These are phyloP conservation scores for Brachyhypopomus gauderio DNA, from an alignment of 2,113 vertebrate genomes.

Conservation along the genomic window DNA sequence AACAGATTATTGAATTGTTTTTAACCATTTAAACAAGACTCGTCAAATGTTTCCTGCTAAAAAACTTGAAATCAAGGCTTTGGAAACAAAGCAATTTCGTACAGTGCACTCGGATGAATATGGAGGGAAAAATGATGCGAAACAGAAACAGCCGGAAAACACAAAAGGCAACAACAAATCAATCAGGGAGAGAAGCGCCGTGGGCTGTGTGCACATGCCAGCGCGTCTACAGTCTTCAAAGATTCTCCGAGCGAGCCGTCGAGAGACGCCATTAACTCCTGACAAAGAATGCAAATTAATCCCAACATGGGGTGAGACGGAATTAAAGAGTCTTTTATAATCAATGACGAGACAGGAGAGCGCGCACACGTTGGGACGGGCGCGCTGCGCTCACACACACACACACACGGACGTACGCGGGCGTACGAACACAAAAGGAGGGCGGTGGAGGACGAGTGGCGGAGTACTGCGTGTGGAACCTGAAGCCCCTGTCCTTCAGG, in stretches of 20 bases:
- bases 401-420: conserved; percentile 1
- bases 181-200: conserved; percentile 87
- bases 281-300: conserved; percentile 99
- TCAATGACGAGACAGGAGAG: conserved; percentile 95
- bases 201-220: conserved; percentile 98
- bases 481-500: conserved; percentile 26
- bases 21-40: conserved; percentile 20
- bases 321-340: conserved; percentile 99
- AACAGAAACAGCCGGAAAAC: conserved; percentile 66
- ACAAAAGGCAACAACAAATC: conserved; percentile 83
- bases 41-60: conserved; percentile 2
- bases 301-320: conserved; percentile 97
- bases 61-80: conserved; percentile 27
- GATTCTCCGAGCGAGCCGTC: conserved; percentile 94
- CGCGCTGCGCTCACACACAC: too few species aligned
- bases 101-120: conserved; percentile 62
- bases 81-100: conserved; percentile 49
- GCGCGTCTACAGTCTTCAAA: conserved; percentile 99
- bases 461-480: neutral
- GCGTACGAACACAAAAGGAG: neutral
- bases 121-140: conserved; percentile 46
- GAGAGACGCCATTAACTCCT: conserved; percentile 99
- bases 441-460: neutral
- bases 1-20: neutral
- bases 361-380: conserved; percentile 22